Evolutionary conservation across 2,888 invertebrate species (phyloP), one percentile per base, ranked within the genome.

Genomic region (Ellobium chinense): DNA sequence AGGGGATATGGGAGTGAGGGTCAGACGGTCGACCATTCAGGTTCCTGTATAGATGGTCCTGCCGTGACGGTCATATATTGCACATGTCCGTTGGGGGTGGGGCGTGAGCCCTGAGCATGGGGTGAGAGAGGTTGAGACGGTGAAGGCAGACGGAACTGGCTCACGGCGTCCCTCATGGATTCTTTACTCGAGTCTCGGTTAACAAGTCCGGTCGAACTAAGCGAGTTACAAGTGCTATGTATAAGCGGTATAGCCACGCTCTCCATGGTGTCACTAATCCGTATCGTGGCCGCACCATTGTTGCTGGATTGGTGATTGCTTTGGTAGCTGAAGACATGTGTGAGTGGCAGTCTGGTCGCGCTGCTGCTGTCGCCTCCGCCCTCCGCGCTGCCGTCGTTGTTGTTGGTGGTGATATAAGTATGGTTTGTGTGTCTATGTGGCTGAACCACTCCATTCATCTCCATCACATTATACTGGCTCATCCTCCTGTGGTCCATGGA

Each of bases 401-500:
- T 2, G 46, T n/a, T 18, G n/a, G 5, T 31, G n/a, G n/a, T n/a
- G n/a, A n/a, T n/a, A n/a, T n/a, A n/a, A n/a, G n/a, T n/a, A n/a
- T n/a, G n/a, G n/a, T n/a, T n/a, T n/a, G 34, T 31, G 12, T 31
- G 27, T 27, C 9, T 5, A 27, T 27, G 29, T 31, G 9, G n/a
- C 7, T 37, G 46, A 54, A 31, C 21, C 29, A 79, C 29, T 5
- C 84, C 83, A 58, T 85, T 85, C 78, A 83, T 60, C 68, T 84
- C 83, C 24, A 81, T 78, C 34, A 46, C 78, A 69, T 82, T 82
- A 65, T 82, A 74, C 78, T 82, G 80, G 66, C 65, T 80, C n/a
- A 58, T 60, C 24, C 82, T 83, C 2, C 87, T 83, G 56, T 87
- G 83, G 78, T 89, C 90, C 7, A 89, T 80, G 2, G 90, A 89